These are phyloP conservation scores for Pseudoatta argentina DNA, from an alignment of 1,140 invertebrate species.

Conservation along the genomic window DNA sequence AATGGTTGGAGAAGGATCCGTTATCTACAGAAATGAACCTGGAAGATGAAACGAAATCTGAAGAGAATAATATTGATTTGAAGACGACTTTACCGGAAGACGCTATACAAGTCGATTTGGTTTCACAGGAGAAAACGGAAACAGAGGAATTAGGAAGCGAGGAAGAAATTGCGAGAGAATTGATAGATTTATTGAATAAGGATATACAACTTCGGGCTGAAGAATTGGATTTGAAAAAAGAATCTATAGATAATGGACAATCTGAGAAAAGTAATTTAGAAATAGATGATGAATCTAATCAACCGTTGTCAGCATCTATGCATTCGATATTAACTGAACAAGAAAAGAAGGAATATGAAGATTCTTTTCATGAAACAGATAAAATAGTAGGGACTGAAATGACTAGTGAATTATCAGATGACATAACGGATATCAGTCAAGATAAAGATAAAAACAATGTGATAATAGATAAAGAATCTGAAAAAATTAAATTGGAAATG, in stretches of 20 bases:
- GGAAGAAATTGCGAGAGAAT: constrained; percentile 60
- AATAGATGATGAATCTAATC: neutral
- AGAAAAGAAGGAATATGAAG: neutral
- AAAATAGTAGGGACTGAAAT: neutral
- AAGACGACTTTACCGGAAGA: neutral
- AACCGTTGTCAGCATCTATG: neutral
- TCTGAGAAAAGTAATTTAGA: neutral
- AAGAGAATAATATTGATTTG: neutral
- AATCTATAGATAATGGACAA: neutral
- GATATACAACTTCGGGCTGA: constrained; percentile 1
- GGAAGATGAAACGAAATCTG: constrained; percentile 1
- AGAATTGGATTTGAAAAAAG: constrained; percentile 3
- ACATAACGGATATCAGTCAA: neutral
- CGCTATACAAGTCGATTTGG: neutral
- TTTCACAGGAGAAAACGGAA: constrained; percentile 5
- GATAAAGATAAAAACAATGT: constrained; percentile 5
- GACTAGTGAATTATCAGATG: neutral
- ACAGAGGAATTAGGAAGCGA: constrained; percentile 27
- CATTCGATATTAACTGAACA: constrained; percentile 6
- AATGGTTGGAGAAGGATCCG: constrained; percentile 6
- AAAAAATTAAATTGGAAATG: constrained; percentile 12
- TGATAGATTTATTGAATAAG: constrained; percentile 32
- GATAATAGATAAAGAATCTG: neutral
- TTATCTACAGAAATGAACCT: constrained; percentile 7
- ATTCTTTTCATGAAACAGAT: constrained; percentile 2